Evolutionary conservation across 2,888 invertebrate genomes (phyloP).

Genomic region (Limenitis camilla): DNA sequence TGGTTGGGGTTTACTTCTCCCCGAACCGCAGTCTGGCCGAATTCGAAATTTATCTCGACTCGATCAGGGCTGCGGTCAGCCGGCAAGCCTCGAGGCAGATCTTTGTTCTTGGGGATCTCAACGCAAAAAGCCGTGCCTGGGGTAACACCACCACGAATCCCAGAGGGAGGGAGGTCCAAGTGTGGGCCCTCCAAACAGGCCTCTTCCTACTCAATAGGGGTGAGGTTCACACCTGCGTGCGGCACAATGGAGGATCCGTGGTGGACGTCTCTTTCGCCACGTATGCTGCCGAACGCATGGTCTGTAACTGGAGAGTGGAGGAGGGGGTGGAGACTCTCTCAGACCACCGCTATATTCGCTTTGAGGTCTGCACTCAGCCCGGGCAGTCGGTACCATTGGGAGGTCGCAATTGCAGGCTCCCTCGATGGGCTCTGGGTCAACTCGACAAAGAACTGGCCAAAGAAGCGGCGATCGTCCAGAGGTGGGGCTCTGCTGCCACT

Average conservation of each 20-base stretch:
- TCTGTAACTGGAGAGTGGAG: slow-evolving; percentile 5
- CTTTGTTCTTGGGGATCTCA: too few relatives aligned
- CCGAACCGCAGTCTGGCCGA: too few relatives aligned
- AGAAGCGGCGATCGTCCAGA: not conserved
- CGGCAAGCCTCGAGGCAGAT: too few relatives aligned
- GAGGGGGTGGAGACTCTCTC: slow-evolving; percentile 1
- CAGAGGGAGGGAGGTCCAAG: not conserved
- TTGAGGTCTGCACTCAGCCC: not conserved
- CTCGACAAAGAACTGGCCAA: too few relatives aligned
- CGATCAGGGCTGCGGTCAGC: too few relatives aligned
- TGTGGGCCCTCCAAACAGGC: not conserved
- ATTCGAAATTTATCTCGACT: too few relatives aligned
- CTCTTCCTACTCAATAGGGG: not conserved
- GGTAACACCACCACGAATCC: too few relatives aligned
- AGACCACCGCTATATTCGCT: not conserved
- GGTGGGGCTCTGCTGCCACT: not conserved
- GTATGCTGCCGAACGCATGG: not conserved
- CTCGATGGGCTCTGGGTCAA: slow-evolving; percentile 3
- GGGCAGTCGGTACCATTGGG: not conserved
- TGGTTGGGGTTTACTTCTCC: too few relatives aligned
- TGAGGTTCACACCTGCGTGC: not conserved
- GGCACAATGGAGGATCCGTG: not conserved
- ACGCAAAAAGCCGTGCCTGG: too few relatives aligned
- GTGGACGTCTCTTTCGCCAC: slow-evolving; percentile 3
- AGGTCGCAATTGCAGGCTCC: not conserved